Percentiles rank a stretch among this genome's conserved stretches.
Conservation (phyloP, 2,888 invertebrate species). For the Hermaeophaga mercurialis region DNA sequence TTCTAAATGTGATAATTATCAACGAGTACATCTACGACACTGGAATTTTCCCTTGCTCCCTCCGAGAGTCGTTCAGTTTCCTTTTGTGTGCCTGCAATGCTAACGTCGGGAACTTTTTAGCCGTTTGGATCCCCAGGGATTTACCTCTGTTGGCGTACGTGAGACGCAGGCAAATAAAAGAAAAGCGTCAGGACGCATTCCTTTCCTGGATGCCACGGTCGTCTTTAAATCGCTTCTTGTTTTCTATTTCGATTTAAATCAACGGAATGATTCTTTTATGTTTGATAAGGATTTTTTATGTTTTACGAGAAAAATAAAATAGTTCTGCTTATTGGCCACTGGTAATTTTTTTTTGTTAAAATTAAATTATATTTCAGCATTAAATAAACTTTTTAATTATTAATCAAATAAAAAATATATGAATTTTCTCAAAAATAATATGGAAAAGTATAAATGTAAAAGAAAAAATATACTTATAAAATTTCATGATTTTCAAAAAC, state of each 20-base stretch:
- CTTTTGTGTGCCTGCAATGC: constrained; percentile 52
- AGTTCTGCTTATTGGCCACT: too few species aligned
- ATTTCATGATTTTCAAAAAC: too few species aligned
- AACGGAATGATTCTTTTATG: neutral
- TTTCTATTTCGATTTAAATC: neutral
- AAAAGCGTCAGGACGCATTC: constrained; percentile 38
- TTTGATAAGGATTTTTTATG: neutral
- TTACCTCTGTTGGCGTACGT: constrained; percentile 51
- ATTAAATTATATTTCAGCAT: too few species aligned
- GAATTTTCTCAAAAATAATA: too few species aligned
- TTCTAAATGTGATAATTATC: too few species aligned
- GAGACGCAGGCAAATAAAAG: constrained; percentile 53
- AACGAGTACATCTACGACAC: constrained; percentile 17
- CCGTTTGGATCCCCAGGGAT: constrained; percentile 48
- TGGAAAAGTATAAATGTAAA: too few species aligned
- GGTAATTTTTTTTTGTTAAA: too few species aligned
- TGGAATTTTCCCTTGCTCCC: constrained; percentile 16
- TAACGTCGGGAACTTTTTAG: constrained; percentile 53
- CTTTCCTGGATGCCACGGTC: neutral
- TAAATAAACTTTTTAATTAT: too few species aligned
- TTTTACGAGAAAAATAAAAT: too few species aligned
- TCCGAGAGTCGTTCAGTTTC: constrained; percentile 39
- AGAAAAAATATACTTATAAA: too few species aligned
- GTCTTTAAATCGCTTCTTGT: neutral
- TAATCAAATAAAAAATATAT: too few species aligned